Evolutionary conservation across 2,797 vertebrate genomes (phyloP).

Genomic region (Lacerta viridis): DNA sequence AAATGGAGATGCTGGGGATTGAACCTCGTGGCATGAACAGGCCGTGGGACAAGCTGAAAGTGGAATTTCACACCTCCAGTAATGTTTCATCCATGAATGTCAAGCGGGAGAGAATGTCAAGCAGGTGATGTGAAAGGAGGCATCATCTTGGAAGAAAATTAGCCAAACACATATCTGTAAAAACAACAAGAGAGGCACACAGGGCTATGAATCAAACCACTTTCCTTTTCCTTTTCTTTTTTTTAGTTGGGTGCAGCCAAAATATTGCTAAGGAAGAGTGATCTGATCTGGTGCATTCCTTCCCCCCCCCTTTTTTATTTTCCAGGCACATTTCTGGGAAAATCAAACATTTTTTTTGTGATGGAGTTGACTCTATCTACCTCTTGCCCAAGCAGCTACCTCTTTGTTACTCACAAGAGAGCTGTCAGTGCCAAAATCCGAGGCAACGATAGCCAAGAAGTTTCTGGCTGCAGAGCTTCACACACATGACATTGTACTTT

Average conservation of each 20-base stretch:
- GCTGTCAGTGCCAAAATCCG: not conserved
- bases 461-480: not conserved
- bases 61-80: no score
- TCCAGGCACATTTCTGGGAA: slow-evolving; percentile 7
- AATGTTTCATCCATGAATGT: no score
- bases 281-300: slow-evolving; percentile 2
- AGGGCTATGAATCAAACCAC: not conserved
- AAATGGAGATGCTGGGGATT: no score
- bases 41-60: no score
- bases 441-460: not conserved
- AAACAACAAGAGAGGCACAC: not conserved
- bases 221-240: not conserved
- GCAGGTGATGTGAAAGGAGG: no score
- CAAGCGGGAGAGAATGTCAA: no score
- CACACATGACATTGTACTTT: not conserved
- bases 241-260: not conserved
- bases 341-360: slow-evolving; percentile 28
- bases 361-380: not conserved
- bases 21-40: no score
- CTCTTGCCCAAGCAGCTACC: not conserved
- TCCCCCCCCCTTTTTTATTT: not conserved
- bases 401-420: slow-evolving; percentile 10
- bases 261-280: not conserved
- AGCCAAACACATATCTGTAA: not conserved
- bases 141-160: not conserved